phyloP scores from a whole-genome alignment of 2,888 invertebrate species.

The Idaea dimidiata region DNA sequence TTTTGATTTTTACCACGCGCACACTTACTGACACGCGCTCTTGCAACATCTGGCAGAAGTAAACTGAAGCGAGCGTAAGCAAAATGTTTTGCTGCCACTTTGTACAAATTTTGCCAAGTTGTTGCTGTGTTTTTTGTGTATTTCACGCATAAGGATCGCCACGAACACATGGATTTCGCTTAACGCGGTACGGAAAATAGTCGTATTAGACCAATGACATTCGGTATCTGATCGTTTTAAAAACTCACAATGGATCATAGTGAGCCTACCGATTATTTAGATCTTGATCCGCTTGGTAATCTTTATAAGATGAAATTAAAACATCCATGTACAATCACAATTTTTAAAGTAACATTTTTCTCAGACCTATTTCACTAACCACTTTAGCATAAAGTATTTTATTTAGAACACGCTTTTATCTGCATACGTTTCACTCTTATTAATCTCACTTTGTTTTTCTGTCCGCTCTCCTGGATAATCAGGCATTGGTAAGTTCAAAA shows the following conservation, averaged over 20 bases:
- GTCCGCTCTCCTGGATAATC: constrained; percentile 57
- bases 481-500: constrained; percentile 75
- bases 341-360: neutral
- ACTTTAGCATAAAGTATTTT: constrained; percentile 2
- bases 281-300: neutral
- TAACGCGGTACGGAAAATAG: neutral
- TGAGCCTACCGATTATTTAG: neutral
- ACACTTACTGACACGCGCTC: no score
- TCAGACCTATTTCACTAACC: constrained; percentile 19
- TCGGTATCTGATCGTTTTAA: neutral
- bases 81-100: no score
- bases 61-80: no score
- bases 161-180: no score
- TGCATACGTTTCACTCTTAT: constrained; percentile 22
- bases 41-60: no score
- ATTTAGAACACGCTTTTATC: neutral
- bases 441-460: constrained; percentile 44
- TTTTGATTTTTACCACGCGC: no score
- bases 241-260: neutral
- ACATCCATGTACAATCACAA: neutral
- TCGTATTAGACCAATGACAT: neutral
- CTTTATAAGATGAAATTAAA: neutral
- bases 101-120: no score
- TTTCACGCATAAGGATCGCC: no score
- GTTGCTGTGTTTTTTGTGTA: no score